phyloP scores from a whole-genome alignment of 92 coral and sea anemone genomes.

The Epizoanthus rinbou region DNA sequence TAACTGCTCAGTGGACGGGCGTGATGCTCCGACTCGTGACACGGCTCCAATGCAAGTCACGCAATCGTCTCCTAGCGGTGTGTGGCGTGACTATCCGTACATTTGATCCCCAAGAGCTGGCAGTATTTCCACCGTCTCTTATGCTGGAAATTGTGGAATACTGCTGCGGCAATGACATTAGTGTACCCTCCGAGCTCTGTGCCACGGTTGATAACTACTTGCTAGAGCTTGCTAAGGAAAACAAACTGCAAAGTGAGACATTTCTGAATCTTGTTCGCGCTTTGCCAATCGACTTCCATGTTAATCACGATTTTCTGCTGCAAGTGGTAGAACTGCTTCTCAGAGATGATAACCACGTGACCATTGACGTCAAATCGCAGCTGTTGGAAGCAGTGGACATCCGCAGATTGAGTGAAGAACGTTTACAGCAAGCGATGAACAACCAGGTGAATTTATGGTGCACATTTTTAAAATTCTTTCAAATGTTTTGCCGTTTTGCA shows the following conservation, averaged over 20 bases:
- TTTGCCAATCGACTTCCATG: conserved; percentile 42
- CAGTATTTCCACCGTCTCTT: conserved; percentile 26
- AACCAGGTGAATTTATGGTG: too few relatives aligned
- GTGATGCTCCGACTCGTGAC: conserved; percentile 24
- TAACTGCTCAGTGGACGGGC: conserved; percentile 24
- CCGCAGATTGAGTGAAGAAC: conserved; percentile 37
- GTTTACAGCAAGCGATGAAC: background rate
- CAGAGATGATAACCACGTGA: background rate
- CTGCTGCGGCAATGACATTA: background rate
- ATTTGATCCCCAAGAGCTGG: conserved; percentile 16
- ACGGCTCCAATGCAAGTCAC: conserved; percentile 40
- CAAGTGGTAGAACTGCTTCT: conserved; percentile 35
- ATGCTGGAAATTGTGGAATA: conserved; percentile 40
- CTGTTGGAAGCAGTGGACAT: conserved; percentile 30
- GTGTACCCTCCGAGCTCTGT: conserved; percentile 20
- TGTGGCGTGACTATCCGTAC: conserved; percentile 21
- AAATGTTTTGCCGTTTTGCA: too few relatives aligned
- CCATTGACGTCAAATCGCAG: conserved; percentile 31
- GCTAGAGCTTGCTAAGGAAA: conserved; percentile 31
- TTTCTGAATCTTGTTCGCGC: conserved; percentile 28
- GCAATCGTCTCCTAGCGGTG: conserved; percentile 9
- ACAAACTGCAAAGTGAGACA: conserved; percentile 17
- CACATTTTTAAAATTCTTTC: too few relatives aligned
- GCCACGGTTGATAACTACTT: conserved; percentile 24
- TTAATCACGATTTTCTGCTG: conserved; percentile 43